A percentile compares a stretch with the other conserved stretches of the same genome.
These are phyloP conservation scores for Pseudomyrmex pallidus DNA, from an alignment of 1,140 invertebrate genomes.

Conservation along the genomic window DNA sequence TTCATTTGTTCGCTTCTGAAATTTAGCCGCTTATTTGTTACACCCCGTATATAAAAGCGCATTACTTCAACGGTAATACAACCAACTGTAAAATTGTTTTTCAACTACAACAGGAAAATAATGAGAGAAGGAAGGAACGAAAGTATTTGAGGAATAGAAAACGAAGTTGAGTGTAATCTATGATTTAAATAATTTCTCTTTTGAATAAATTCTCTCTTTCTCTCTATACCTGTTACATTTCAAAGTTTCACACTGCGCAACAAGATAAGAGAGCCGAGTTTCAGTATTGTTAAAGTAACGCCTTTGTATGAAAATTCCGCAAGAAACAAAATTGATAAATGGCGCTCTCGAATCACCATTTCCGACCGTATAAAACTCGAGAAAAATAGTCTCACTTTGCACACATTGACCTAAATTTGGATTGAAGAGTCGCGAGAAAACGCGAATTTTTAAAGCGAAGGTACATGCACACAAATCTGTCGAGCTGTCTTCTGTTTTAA, in stretches of 20 bases:
- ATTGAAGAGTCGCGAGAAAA: conserved; percentile 30
- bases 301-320: conserved; percentile 28
- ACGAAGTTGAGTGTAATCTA: no score
- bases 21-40: no score
- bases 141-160: conserved; percentile 19
- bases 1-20: no score
- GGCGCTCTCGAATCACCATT: not conserved
- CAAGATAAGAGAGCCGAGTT: conserved; percentile 10
- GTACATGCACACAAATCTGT: conserved; percentile 47
- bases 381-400: conserved; percentile 39
- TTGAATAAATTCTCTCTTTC: not conserved
- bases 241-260: conserved; percentile 4
- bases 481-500: conserved; percentile 30
- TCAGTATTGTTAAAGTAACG: conserved; percentile 12
- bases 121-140: conserved; percentile 34
- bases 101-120: not conserved
- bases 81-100: not conserved
- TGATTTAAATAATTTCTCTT: conserved; percentile 32
- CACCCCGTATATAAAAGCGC: no score
- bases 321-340: conserved; percentile 33
- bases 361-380: not conserved
- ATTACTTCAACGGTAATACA: no score
- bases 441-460: conserved; percentile 24
- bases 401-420: conserved; percentile 44
- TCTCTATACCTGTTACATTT: not conserved